These are phyloP conservation scores for Caenorhabditis remanei DNA, from an alignment of 1,140 invertebrate genomes.

Conservation along the genomic window DNA sequence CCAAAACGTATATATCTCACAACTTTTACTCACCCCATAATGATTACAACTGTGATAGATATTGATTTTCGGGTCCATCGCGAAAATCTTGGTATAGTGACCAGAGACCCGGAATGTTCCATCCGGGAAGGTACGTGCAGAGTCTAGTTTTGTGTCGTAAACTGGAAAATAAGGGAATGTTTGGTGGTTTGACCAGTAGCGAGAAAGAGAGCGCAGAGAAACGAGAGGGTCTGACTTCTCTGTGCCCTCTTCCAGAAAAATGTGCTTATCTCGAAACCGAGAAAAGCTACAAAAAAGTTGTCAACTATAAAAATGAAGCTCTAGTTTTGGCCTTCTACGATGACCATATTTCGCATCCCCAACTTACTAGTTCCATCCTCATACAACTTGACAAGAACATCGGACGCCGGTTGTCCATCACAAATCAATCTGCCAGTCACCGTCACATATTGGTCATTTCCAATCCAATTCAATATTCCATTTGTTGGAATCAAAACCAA, in stretches of 20 bases:
- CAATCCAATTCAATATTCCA: slow-evolving; percentile 27
- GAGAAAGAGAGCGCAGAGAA: too few species aligned
- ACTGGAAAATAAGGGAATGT: slow-evolving; percentile 38
- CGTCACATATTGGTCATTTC: slow-evolving; percentile 66
- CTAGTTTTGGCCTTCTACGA: too few species aligned
- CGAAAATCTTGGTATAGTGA: slow-evolving; percentile 73
- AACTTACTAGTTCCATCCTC: slow-evolving; percentile 64
- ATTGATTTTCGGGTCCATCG: slow-evolving; percentile 75
- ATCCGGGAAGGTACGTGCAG: slow-evolving; percentile 68
- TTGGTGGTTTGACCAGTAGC: too few species aligned
- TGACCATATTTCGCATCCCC: too few species aligned
- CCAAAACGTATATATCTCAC: too few species aligned
- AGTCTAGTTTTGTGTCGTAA: slow-evolving; percentile 73
- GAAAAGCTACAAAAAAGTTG: too few species aligned
- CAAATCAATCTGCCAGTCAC: slow-evolving; percentile 71
- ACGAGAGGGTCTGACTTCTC: too few species aligned
- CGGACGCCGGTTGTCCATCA: slow-evolving; percentile 69
- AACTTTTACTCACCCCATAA: slow-evolving; percentile 31
- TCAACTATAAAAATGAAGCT: too few species aligned
- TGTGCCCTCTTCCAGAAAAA: too few species aligned
- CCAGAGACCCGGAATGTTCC: slow-evolving; percentile 71
- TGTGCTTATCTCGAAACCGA: not conserved
- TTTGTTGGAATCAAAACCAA: not conserved
- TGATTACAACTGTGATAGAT: slow-evolving; percentile 76
- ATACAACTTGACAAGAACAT: slow-evolving; percentile 75